Base-by-base conservation (phyloP, 2,888 invertebrate genomes). In the Amblyjoppa fuscipennis region DNA sequence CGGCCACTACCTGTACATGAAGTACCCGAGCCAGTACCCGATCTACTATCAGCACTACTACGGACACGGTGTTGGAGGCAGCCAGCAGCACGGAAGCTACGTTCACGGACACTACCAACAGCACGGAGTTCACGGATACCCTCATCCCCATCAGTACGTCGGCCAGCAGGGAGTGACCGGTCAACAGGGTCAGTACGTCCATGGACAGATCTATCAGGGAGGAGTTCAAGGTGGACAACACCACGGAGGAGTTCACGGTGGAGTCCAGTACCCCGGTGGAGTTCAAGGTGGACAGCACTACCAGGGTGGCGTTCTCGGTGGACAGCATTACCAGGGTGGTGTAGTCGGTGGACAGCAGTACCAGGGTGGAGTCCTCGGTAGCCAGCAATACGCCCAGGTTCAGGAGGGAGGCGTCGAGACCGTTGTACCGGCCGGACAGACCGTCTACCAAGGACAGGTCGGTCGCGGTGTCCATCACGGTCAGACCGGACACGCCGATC, bases 1-100 rank as follows among this genome's bases (percentile, higher is more conserved):
- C 77, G 89, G 89, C 20, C 78, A 87, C 84, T 89, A 92, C 78
- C 88, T 91, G 66, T 92, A 92, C 90, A 90, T 89, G 84, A 89
- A 84, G 41, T 91, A 90, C 89, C 91, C 90, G 76, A 68, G 61
- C 34, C 85, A 86, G 59, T 88, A 85, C 53, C 83, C 83, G 2
- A 64, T 78, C 45, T 20, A 73, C 86, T 25, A 87, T 87, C 25
- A 87, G 9, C 53, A 88, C 16, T 87, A 89, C 77, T 73, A 83
- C 3, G 86, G 88, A 9, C 85, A 89, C 28, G 87, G 71, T 80
- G 20, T 84, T 71, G 81, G 31, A 3, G 45, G 1, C 83, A 89
- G 13, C 13, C 88, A 89, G 78, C 87, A 56, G 69, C 85, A 82
- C 87, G 89, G 16, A n/a, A 51, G 41, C 45, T 69, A 77, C 25